Conservation (phyloP, 1,140 invertebrate genomes). For the Pseudomyrmex dendroicus region DNA sequence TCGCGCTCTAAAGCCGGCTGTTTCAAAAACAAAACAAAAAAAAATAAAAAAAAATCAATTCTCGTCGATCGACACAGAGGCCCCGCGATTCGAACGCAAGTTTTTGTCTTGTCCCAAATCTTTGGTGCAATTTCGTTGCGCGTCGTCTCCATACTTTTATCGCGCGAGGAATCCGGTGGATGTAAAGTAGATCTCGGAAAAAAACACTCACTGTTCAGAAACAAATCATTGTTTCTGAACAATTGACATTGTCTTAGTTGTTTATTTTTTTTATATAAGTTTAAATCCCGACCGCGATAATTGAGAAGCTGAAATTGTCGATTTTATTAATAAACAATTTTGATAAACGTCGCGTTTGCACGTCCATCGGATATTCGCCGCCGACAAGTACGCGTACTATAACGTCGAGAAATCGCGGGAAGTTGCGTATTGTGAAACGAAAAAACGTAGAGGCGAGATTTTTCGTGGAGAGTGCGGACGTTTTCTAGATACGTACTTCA, state of each 20-base stretch:
- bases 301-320: background rate
- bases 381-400: background rate
- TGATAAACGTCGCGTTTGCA: background rate
- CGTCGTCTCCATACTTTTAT: constrained; percentile 8
- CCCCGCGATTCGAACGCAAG: constrained; percentile 33
- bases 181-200: background rate
- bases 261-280: background rate
- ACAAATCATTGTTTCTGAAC: background rate
- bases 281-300: background rate
- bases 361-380: background rate
- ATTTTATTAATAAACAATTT: background rate
- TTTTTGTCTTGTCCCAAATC: constrained; percentile 43
- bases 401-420: background rate
- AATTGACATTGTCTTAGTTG: background rate
- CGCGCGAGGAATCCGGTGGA: constrained; percentile 2
- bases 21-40: background rate
- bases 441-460: constrained; percentile 6
- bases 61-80: constrained; percentile 46
- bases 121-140: constrained; percentile 21
- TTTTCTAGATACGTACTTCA: background rate
- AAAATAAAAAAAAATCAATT: background rate
- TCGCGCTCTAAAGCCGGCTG: constrained; percentile 19
- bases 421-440: constrained; percentile 34
- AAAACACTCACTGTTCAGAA: background rate
- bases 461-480: constrained; percentile 1